phyloP scores from a whole-genome alignment of 2,888 invertebrate genomes.

The Cryptophagus acutangulus region DNA sequence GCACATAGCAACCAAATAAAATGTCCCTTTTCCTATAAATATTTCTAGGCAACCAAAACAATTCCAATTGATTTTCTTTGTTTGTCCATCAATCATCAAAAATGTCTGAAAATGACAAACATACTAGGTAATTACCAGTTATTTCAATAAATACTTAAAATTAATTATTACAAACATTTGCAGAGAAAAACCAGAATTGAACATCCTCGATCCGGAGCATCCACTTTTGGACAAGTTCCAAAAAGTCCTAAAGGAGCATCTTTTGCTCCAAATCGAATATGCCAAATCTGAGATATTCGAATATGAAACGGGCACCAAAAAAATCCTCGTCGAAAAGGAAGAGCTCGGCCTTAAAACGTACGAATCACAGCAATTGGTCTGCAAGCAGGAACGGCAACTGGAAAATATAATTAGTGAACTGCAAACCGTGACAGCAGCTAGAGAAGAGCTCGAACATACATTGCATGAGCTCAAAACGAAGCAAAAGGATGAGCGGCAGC shows the following conservation, averaged over 20 bases:
- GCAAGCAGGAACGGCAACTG: constrained; percentile 52
- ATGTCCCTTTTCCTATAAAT: no score
- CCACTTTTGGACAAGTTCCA: constrained; percentile 36
- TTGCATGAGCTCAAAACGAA: constrained; percentile 49
- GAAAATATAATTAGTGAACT: constrained; percentile 55
- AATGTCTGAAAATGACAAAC: no score
- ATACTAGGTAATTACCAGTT: no score
- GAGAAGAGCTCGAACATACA: constrained; percentile 52
- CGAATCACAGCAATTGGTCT: constrained; percentile 58
- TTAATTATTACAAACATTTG: no score
- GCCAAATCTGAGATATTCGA: constrained; percentile 53
- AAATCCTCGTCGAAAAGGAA: constrained; percentile 54
- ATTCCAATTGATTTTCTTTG: no score
- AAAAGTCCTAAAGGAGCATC: constrained; percentile 34
- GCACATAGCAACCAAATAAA: no score
- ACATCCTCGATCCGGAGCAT: constrained; percentile 33
- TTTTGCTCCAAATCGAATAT: constrained; percentile 15
- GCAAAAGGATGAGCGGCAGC: constrained; percentile 46
- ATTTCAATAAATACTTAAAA: no score
- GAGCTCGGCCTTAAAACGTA: constrained; percentile 56
- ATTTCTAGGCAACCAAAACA: no score
- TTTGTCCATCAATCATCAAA: no score
- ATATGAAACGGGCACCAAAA: constrained; percentile 49
- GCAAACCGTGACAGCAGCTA: constrained; percentile 50
- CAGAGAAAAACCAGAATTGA: no score